These are phyloP conservation scores for Drosophila antonietae DNA, from an alignment of 2,888 invertebrate species.

Conservation along the genomic window DNA sequence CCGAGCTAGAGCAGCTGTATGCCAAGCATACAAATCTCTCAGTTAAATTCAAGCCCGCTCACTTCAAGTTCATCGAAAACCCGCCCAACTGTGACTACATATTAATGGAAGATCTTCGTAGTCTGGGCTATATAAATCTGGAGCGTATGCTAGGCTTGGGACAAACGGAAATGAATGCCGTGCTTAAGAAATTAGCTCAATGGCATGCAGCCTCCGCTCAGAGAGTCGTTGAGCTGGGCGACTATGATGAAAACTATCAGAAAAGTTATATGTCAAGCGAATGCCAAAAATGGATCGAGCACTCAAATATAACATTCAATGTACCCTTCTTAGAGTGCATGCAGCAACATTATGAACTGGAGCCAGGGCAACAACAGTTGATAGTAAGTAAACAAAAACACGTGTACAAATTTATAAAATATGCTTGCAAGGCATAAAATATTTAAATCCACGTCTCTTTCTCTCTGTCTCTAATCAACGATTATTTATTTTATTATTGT, in stretches of 20 bases:
- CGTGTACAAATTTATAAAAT: too few relatives aligned
- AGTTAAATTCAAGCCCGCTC: constrained; percentile 67
- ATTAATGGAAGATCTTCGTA: constrained; percentile 74
- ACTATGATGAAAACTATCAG: constrained; percentile 51
- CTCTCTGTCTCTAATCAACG: not conserved
- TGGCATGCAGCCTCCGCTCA: constrained; percentile 81
- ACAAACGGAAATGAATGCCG: constrained; percentile 67
- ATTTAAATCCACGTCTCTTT: too few relatives aligned
- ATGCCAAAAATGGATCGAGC: constrained; percentile 45
- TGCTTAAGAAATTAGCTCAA: constrained; percentile 74
- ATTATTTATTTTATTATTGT: not conserved
- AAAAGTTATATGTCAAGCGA: constrained; percentile 52
- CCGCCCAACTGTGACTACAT: constrained; percentile 64
- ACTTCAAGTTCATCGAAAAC: constrained; percentile 50
- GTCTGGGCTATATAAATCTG: constrained; percentile 63
- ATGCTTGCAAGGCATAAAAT: not conserved
- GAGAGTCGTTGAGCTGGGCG: constrained; percentile 56
- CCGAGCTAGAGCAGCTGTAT: constrained; percentile 73
- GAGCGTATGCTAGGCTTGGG: constrained; percentile 71
- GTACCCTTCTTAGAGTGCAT: constrained; percentile 59
- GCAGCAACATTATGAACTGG: constrained; percentile 50
- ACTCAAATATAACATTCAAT: constrained; percentile 49
- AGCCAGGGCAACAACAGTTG: constrained; percentile 55
- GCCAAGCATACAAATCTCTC: constrained; percentile 33
- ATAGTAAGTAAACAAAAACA: constrained; percentile 56